Evolutionary conservation across 2,113 vertebrate species (phyloP).

Genomic region (Psittacara wagleri): DNA sequence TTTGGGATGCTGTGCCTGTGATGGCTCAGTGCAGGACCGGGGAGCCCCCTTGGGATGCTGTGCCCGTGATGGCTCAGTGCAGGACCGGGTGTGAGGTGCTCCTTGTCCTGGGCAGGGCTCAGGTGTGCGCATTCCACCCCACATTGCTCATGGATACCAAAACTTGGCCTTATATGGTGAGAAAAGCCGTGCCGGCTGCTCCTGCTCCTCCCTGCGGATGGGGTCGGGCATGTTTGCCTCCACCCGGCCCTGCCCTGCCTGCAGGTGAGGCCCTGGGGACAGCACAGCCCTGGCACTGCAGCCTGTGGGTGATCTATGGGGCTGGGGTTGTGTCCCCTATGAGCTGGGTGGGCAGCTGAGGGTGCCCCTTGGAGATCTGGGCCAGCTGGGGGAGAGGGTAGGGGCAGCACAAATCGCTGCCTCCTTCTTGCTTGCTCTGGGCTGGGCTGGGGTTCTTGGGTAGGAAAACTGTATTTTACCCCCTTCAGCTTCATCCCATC

Average conservation of each 20-base stretch:
- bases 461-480: not conserved
- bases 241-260: not conserved
- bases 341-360: not conserved
- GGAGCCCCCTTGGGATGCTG: fast-evolving
- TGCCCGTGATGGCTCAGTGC: not conserved
- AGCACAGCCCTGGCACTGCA: fast-evolving
- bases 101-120: not conserved
- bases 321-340: not conserved
- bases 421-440: not conserved
- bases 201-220: not conserved
- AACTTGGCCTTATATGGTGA: constrained; percentile 39
- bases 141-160: not conserved
- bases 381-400: not conserved
- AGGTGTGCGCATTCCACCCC: not conserved
- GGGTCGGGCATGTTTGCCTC: not conserved
- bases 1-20: fast-evolving
- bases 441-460: not conserved
- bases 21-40: fast-evolving
- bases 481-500: not conserved
- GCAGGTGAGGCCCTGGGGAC: not conserved
- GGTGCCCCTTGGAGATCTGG: not conserved
- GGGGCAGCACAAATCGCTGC: not conserved
- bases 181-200: not conserved
- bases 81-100: not conserved
- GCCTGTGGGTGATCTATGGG: not conserved